phyloP scores from a whole-genome alignment of 2,797 vertebrate species.

The Heliangelus exortis region DNA sequence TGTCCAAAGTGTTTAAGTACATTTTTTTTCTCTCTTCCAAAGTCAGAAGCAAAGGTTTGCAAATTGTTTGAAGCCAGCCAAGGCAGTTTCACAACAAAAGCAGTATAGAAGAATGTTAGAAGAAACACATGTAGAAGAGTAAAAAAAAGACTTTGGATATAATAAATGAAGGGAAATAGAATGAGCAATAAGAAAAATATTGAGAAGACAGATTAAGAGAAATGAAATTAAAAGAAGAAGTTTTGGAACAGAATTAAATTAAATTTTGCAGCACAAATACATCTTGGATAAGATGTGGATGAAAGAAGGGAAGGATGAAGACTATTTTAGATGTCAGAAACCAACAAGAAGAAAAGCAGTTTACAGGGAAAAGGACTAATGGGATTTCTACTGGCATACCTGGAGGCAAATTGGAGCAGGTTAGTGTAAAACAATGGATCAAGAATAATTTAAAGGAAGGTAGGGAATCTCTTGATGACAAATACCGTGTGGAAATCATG shows the following conservation, averaged over 20 bases:
- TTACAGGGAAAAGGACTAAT: neutral
- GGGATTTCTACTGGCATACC: neutral
- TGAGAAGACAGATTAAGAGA: neutral
- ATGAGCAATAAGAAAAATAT: neutral
- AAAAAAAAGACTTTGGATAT: neutral
- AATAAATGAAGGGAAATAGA: neutral
- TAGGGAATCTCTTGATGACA: neutral
- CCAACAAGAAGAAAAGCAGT: neutral
- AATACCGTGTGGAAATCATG: neutral
- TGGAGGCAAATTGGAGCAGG: neutral
- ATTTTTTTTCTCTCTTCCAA: neutral
- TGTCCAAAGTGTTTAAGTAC: neutral
- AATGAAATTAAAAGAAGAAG: neutral
- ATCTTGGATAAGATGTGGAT: neutral
- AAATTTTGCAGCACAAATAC: neutral
- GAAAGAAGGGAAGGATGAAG: neutral
- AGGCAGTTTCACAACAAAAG: neutral
- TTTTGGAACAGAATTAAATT: neutral
- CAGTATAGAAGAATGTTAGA: neutral
- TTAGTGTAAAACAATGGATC: neutral
- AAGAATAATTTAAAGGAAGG: neutral
- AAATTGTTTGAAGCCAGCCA: neutral
- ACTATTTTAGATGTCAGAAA: neutral
- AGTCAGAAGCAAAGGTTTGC: neutral
- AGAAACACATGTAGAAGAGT: neutral